Conservation (phyloP, 2,888 invertebrate genomes). For the Actias luna region DNA sequence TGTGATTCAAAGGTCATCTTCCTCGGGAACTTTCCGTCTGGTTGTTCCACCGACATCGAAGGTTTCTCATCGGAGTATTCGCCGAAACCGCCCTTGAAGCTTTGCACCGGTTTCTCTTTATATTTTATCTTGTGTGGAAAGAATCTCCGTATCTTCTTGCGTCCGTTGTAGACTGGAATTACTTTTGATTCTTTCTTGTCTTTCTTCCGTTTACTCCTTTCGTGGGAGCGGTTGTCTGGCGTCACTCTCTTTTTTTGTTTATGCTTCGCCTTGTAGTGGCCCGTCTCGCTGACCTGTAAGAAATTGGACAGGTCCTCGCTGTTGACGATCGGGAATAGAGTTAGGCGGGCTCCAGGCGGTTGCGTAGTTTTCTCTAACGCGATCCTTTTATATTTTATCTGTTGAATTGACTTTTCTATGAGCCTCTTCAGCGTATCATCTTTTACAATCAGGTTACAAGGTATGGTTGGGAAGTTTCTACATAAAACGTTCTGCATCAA, state of each 20-base stretch:
- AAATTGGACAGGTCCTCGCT: constrained; percentile 63
- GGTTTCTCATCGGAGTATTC: constrained; percentile 59
- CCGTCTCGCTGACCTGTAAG: constrained; percentile 45
- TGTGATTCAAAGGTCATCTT: constrained; percentile 18
- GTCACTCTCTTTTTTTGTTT: constrained; percentile 23
- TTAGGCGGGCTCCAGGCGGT: constrained; percentile 38
- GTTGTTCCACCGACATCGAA: constrained; percentile 62
- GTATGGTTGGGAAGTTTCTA: constrained; percentile 64
- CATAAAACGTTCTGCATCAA: constrained; percentile 69
- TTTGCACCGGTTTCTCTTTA: constrained; percentile 48
- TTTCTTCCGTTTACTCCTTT: constrained; percentile 33
- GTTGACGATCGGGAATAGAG: constrained; percentile 56
- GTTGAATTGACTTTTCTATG: constrained; percentile 63
- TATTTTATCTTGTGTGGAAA: constrained; percentile 74
- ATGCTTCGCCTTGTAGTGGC: constrained; percentile 29
- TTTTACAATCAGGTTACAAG: constrained; percentile 58
- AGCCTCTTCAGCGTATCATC: constrained; percentile 54
- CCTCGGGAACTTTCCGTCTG: constrained; percentile 42
- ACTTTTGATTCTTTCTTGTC: constrained; percentile 36
- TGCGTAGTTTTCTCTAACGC: constrained; percentile 46
- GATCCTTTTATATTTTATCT: constrained; percentile 58
- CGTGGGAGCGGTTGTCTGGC: constrained; percentile 26
- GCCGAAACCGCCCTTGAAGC: constrained; percentile 36
- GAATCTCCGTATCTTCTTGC: constrained; percentile 66
- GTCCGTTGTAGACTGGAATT: constrained; percentile 41